Evolutionary conservation across 1,140 invertebrate species (phyloP).

Genomic region (Gonioctena quinquepunctata): DNA sequence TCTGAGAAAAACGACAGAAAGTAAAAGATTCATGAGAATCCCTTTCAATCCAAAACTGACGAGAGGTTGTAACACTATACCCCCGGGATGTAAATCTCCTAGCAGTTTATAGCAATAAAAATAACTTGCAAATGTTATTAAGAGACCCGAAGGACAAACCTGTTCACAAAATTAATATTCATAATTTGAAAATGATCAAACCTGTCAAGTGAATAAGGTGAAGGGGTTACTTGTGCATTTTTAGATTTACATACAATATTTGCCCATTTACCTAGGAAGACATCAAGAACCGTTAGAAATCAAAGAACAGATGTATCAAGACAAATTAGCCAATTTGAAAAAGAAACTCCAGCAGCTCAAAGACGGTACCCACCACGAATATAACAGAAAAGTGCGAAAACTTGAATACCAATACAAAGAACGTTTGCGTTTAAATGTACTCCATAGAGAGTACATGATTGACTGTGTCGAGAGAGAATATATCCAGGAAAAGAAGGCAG

Average conservation of each 20-base stretch:
- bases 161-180: no score
- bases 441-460: conserved; percentile 81
- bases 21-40: no score
- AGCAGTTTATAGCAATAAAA: no score
- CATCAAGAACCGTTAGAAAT: conserved; percentile 82
- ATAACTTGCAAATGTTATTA: no score
- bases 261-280: conserved; percentile 59
- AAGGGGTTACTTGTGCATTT: no score
- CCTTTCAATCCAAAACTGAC: no score
- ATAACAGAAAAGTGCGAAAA: conserved; percentile 77
- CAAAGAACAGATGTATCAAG: conserved; percentile 94
- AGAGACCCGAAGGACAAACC: neutral
- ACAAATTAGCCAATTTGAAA: conserved; percentile 87
- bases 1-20: no score
- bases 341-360: conserved; percentile 87
- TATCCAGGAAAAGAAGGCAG: conserved; percentile 82
- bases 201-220: no score
- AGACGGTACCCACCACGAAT: conserved; percentile 86
- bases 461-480: conserved; percentile 89
- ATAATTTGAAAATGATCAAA: no score
- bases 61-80: no score
- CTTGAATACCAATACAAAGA: conserved; percentile 83
- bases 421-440: conserved; percentile 77
- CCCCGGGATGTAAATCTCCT: no score
- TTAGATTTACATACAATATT: neutral